phyloP scores from a whole-genome alignment of 1,140 invertebrate species.

The Zophobas morio region DNA sequence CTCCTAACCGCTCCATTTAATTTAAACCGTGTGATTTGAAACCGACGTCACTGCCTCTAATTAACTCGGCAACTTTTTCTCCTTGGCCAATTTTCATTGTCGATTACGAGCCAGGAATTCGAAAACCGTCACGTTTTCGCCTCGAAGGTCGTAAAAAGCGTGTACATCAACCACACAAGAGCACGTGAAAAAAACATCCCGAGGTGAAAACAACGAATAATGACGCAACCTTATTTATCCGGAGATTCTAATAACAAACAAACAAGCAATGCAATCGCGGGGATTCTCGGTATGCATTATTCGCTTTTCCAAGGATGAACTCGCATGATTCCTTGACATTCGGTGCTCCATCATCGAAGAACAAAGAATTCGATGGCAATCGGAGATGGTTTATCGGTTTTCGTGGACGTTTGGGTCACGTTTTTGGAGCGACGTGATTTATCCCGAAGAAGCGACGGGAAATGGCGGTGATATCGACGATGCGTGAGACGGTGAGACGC shows the following conservation, averaged over 20 bases:
- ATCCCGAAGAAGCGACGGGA: neutral
- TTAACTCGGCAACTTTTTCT: too few species aligned
- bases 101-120: conserved; percentile 14
- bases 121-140: conserved; percentile 23
- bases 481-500: conserved; percentile 31
- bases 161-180: neutral
- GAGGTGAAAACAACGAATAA: conserved; percentile 22
- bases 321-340: conserved; percentile 32
- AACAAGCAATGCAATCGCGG: conserved; percentile 14
- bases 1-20: too few species aligned
- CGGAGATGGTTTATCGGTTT: conserved; percentile 13
- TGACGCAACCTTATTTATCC: conserved; percentile 15
- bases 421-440: conserved; percentile 28
- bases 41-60: too few species aligned
- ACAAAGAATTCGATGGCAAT: conserved; percentile 13
- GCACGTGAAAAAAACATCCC: conserved; percentile 7
- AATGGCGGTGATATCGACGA: conserved; percentile 34
- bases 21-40: too few species aligned
- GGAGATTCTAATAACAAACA: conserved; percentile 33
- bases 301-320: conserved; percentile 5
- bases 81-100: neutral
- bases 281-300: conserved; percentile 15
- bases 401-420: conserved; percentile 26
- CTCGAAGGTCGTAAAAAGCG: conserved; percentile 35
- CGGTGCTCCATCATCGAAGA: neutral